phyloP scores from a whole-genome alignment of 2,888 invertebrate genomes.

The Anthrax anthrax region DNA sequence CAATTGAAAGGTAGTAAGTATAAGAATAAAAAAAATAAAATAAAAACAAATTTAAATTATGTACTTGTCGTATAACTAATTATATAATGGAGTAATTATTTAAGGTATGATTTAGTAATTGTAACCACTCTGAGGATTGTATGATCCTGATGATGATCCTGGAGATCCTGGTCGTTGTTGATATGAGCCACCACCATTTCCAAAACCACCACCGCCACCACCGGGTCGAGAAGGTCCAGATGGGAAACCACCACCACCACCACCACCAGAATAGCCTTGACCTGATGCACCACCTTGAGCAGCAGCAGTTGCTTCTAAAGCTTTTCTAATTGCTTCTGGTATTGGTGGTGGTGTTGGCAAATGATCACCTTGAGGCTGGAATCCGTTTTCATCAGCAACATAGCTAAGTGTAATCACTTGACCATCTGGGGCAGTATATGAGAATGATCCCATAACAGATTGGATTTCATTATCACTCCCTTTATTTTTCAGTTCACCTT shows the following conservation, averaged over 20 bases:
- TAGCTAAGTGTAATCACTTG: constrained; percentile 45
- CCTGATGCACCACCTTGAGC: constrained; percentile 21
- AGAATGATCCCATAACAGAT: constrained; percentile 44
- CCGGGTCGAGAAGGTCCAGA: constrained; percentile 15
- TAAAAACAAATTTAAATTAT: background rate
- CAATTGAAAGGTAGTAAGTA: background rate
- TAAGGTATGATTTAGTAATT: constrained; percentile 27
- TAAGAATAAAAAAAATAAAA: background rate
- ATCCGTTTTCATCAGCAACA: constrained; percentile 51
- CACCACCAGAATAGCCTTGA: constrained; percentile 21
- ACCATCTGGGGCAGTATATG: constrained; percentile 52
- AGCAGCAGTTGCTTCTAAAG: constrained; percentile 39
- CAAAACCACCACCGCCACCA: constrained; percentile 15
- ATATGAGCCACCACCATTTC: constrained; percentile 15
- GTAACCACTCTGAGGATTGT: constrained; percentile 35
- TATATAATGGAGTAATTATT: background rate
- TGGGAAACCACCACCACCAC: constrained; percentile 19
- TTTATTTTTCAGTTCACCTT: constrained; percentile 45
- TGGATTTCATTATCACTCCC: constrained; percentile 41
- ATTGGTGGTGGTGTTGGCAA: constrained; percentile 50
- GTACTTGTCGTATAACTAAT: background rate
- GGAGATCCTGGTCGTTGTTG: constrained; percentile 10
- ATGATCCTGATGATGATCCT: constrained; percentile 27
- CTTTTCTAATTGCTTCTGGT: constrained; percentile 46
- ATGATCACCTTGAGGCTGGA: constrained; percentile 42